Evolutionary conservation across 1,140 invertebrate species (phyloP).

Genomic region (Carposina sasakii): DNA sequence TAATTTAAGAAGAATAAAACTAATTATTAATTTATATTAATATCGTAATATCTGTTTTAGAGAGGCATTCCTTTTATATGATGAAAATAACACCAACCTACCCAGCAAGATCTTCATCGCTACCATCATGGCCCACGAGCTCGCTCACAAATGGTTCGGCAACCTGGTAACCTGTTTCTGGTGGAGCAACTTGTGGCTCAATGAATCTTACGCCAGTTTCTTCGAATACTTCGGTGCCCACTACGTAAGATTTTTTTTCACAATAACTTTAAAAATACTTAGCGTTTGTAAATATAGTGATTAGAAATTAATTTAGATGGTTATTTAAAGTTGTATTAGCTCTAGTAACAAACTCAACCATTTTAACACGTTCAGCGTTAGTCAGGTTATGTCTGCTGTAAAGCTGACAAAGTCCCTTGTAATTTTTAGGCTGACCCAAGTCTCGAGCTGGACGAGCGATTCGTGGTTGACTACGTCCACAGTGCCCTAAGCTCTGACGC

Average conservation of each 20-base stretch:
- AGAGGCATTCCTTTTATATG: constrained; percentile 75
- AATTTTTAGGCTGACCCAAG: constrained; percentile 58
- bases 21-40: not conserved
- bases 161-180: constrained; percentile 80
- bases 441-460: constrained; percentile 71
- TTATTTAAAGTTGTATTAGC: too few species aligned
- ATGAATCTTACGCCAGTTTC: constrained; percentile 80
- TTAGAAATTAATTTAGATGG: constrained; percentile 8
- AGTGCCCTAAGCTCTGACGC: constrained; percentile 79
- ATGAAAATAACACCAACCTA: constrained; percentile 66
- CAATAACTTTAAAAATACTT: too few species aligned
- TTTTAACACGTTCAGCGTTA: too few species aligned
- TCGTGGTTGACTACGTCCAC: constrained; percentile 78
- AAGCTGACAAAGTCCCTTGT: constrained; percentile 4
- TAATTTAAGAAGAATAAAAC: not conserved
- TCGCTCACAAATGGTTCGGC: constrained; percentile 80
- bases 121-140: constrained; percentile 77
- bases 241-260: constrained; percentile 41
- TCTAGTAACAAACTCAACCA: too few species aligned
- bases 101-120: constrained; percentile 68
- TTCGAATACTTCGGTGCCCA: constrained; percentile 77
- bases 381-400: too few species aligned
- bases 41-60: constrained; percentile 53
- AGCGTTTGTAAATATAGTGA: too few species aligned
- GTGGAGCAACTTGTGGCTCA: constrained; percentile 82